Percentiles rank a stretch among this genome's conserved stretches.
These are phyloP conservation scores for Xyliphius kryptos DNA, from an alignment of 2,113 vertebrate species.

Conservation along the genomic window DNA sequence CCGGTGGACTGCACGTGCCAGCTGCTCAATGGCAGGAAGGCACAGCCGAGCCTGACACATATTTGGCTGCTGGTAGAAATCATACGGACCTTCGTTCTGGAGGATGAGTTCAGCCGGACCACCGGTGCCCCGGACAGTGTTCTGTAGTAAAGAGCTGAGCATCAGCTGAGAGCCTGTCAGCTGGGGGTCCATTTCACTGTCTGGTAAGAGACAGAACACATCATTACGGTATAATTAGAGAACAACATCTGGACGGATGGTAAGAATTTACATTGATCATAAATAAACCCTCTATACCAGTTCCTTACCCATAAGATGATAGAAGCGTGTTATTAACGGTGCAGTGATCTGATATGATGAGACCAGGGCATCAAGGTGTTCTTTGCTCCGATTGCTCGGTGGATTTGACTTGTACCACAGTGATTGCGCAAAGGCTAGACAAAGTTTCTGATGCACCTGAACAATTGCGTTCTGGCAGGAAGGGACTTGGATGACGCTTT, in stretches of 20 bases:
- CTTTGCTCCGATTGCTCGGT: constrained; percentile 61
- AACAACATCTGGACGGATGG: no score
- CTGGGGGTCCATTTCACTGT: constrained; percentile 74
- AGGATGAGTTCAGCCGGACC: constrained; percentile 61
- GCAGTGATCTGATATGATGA: constrained; percentile 85
- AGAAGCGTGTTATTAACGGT: constrained; percentile 78
- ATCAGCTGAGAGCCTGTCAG: constrained; percentile 81
- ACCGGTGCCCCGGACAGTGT: constrained; percentile 70
- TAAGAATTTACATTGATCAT: no score
- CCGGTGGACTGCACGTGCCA: constrained; percentile 65
- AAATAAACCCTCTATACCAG: no score
- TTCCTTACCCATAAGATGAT: constrained; percentile 79
- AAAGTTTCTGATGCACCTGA: constrained; percentile 77
- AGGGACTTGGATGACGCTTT: constrained; percentile 55
- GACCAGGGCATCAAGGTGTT: constrained; percentile 75
- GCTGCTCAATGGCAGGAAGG: constrained; percentile 73
- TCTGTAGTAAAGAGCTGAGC: constrained; percentile 75
- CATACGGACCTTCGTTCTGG: constrained; percentile 74
- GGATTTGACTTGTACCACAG: constrained; percentile 77
- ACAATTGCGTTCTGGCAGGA: constrained; percentile 74
- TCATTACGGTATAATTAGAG: no score
- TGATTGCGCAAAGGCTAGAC: constrained; percentile 72
- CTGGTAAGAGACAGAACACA: no score
- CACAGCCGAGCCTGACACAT: constrained; percentile 77
- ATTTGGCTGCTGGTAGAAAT: constrained; percentile 92